Percentiles rank a stretch among this genome's conserved stretches.
Conservation (phyloP, 92 coral and sea anemone genomes). For the Parazoanthus darwini region DNA sequence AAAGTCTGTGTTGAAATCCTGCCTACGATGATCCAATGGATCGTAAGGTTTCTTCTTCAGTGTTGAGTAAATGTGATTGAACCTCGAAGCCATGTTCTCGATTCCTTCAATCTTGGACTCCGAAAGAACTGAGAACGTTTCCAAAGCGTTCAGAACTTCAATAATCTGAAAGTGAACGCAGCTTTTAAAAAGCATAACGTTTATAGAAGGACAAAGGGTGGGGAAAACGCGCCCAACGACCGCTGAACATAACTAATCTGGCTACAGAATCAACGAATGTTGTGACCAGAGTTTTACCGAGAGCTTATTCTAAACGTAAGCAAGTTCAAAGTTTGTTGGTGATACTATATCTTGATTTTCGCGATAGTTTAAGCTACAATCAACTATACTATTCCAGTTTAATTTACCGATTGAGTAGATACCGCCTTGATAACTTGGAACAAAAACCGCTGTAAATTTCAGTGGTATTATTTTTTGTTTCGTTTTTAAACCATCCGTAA, state of each 20-base stretch:
- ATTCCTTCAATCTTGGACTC: conserved; percentile 92
- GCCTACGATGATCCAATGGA: conserved; percentile 83
- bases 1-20: conserved; percentile 77
- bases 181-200: background rate
- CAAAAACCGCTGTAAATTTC: too few species aligned
- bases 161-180: conserved; percentile 58
- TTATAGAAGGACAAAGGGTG: background rate
- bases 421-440: too few species aligned
- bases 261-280: too few species aligned
- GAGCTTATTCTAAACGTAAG: too few species aligned
- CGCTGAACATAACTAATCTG: background rate
- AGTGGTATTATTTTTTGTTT: too few species aligned
- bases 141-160: conserved; percentile 82
- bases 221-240: background rate
- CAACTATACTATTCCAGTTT: too few species aligned
- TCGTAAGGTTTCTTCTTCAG: conserved; percentile 86
- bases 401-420: too few species aligned
- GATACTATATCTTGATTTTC: too few species aligned
- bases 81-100: conserved; percentile 73
- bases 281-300: too few species aligned
- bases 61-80: conserved; percentile 76
- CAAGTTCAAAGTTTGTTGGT: too few species aligned
- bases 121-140: conserved; percentile 81
- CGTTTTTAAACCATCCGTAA: too few species aligned
- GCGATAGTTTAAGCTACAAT: too few species aligned